Evolutionary conservation across 1,140 invertebrate genomes (phyloP).

Genomic region (Chrysoperla carnea): DNA sequence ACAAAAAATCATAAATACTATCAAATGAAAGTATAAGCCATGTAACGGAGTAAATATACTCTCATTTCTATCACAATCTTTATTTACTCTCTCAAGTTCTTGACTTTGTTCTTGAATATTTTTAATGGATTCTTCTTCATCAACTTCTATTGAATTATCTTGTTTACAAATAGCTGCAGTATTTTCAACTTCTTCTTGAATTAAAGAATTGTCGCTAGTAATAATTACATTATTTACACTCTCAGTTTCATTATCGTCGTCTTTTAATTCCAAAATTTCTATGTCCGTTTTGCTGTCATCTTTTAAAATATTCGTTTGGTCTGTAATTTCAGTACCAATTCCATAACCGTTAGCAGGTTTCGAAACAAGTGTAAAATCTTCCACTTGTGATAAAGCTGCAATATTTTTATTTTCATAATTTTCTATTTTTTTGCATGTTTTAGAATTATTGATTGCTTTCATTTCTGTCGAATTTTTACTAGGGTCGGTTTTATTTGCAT

Average conservation of each 20-base stretch:
- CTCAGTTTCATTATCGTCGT: background rate
- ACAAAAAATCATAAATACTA: conserved; percentile 35
- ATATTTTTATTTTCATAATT: conserved; percentile 1
- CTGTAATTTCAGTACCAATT: background rate
- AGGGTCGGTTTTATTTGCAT: conserved; percentile 7
- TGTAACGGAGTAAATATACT: conserved; percentile 10
- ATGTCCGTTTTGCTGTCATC: background rate
- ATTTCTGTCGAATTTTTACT: background rate
- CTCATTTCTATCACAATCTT: background rate
- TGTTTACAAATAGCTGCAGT: background rate
- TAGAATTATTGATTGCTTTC: background rate
- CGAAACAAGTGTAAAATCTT: background rate
- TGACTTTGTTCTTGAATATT: conserved; percentile 2
- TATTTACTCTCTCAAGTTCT: conserved; percentile 1
- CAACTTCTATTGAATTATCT: background rate
- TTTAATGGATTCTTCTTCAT: background rate
- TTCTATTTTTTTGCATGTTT: conserved; percentile 3
- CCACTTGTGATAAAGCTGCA: background rate
- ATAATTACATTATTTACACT: conserved; percentile 1
- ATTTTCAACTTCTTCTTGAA: too few species aligned
- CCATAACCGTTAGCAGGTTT: conserved; percentile 1
- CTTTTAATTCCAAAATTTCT: background rate
- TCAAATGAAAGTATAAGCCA: conserved; percentile 37
- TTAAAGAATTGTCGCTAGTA: background rate
- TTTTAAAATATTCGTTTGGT: background rate